Evolutionary conservation across 2,888 invertebrate species (phyloP), one percentile per base, ranked within the genome.

Genomic region (Nemurella pictetii): DNA sequence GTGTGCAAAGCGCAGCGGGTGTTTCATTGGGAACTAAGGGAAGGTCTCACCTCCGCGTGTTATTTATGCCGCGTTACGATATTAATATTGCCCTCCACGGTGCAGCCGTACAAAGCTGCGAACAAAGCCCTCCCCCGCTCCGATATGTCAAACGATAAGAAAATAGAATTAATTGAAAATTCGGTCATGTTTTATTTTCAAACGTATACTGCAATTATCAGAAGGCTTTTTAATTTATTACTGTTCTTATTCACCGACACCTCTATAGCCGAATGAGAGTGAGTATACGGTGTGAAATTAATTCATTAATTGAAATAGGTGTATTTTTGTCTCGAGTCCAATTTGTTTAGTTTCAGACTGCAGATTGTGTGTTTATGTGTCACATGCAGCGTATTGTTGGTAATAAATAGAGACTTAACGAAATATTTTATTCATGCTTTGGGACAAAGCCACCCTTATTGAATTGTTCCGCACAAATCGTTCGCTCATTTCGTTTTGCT

Each of bases 31-130:
- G 55, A 55, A 55, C 55, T 20, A 55, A 55, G 80, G 29, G 80
- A n/a, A 25, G 29, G 80, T 80, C 29, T 80, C 30, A n/a, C 32
- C 28, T 28, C 75, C 9, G 75, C 75, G 75, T 75, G 75, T 75
- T 75, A 75, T 75, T 75, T 75, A 75, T 75, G 75, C 28, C 9
- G 7, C 75, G 20, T 75, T 12, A 55, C 55, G 55, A 55, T 55
- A 55, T 55, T 55, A 55, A 55, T 55, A 55, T 55, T 55, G 55
- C 55, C 55, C 55, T 55, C 55, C 55, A 55, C 20, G 55, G 20
- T 20, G 55, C 55, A 20, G 55, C 55, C 55, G 20, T 55, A 55
- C 55, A 55, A 55, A 55, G 55, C 20, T 55, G 20, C 1, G 55
- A 55, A 55, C 55, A 55, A 55, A 55, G 55, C 55, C 55, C 55